Conservation (phyloP, 1,140 invertebrate genomes). For the Sarcophaga peregrina region DNA sequence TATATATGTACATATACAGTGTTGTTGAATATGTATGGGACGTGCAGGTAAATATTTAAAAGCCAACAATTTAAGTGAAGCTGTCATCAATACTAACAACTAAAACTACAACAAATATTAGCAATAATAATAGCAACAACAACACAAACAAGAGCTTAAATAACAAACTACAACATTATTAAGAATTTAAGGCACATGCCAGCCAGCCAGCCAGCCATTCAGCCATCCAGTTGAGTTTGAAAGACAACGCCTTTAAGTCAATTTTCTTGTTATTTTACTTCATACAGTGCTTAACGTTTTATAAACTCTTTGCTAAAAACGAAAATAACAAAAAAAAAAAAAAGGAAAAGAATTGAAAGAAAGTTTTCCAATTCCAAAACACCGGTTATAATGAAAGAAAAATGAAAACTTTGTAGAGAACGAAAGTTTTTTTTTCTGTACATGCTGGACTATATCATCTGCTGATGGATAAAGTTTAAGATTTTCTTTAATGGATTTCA, state of each 20-base stretch:
- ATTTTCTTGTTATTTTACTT: neutral
- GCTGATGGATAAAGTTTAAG: no score
- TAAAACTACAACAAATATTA: conserved; percentile 9
- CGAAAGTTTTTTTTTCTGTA: neutral
- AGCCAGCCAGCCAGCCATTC: neutral
- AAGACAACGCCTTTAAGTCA: conserved; percentile 40
- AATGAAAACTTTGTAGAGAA: conserved; percentile 17
- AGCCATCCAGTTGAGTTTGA: neutral
- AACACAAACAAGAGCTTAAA: conserved; percentile 1
- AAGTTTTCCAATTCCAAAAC: neutral
- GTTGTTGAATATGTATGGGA: no score
- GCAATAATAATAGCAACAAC: neutral
- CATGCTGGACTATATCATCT: no score
- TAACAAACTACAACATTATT: conserved; percentile 38
- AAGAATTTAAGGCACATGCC: conserved; percentile 41
- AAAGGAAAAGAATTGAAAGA: neutral
- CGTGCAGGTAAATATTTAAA: neutral
- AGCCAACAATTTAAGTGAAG: conserved; percentile 33
- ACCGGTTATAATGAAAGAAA: neutral
- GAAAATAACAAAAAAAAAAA: no score
- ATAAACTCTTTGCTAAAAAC: no score
- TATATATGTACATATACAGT: neutral
- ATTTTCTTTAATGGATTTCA: no score
- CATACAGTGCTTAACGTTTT: no score
- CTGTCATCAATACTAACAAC: conserved; percentile 30